Base-by-base conservation (phyloP, 2,888 invertebrate genomes). In the Tyria jacobaeae region DNA sequence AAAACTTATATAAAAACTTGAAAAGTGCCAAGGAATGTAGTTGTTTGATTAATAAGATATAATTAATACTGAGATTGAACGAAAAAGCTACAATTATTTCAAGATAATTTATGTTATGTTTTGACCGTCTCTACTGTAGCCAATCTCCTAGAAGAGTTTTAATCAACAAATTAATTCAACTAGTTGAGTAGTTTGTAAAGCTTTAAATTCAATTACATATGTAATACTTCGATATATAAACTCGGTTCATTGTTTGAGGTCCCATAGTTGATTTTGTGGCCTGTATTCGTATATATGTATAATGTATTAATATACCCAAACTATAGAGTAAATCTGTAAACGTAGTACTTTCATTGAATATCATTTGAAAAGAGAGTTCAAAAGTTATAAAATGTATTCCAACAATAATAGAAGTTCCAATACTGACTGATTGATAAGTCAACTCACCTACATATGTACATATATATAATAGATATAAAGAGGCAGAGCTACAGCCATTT, bases 71-170 rank as follows among this genome's bases (percentile, higher is more conserved):
- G 6, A 6, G 4, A 39, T 7, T 2, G n/a, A 39, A n/a, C 5
- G 7, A 39, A 39, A n/a, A n/a, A 39, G 7, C n/a, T 39, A 31
- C 27, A 31, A 31, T n/a, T 17, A 41, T 41, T 44, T 27, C 15
- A 17, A 55, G 31, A 27, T 34, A 17, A 47, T 44, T 34, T 15
- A 55, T 44, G 31, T 21, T 47, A n/a, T 17, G 34, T 21, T 55
- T 34, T 14, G 34, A 55, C 17, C n/a, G 12, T 10, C 27, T 9
- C 17, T n/a, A 35, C 21, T 9, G 27, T n/a, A 27, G 6, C 24
- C 31, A 41, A 27, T n/a, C 31, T 17, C n/a, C 39, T 51, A 21
- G 51, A 37, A 39, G n/a, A 31, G 21, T 44, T 34, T 55, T 55
- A 34, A 55, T 55, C 44, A 21, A 44, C 34, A 41, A 44, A 47